Evolutionary conservation across 2,113 vertebrate species (phyloP).

Genomic region (Otocyon megalotis): DNA sequence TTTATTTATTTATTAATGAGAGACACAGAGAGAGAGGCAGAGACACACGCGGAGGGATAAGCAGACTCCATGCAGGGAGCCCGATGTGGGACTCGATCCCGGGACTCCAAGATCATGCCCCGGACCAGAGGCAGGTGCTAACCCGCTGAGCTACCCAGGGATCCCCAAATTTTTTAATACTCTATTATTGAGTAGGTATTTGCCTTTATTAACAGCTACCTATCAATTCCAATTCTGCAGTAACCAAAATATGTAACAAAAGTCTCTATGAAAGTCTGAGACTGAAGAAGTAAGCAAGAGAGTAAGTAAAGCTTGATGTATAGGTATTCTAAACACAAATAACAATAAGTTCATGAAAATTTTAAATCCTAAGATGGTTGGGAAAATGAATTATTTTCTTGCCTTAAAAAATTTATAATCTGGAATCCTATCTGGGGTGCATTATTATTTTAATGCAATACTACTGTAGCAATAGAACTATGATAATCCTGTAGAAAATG

Average conservation of each 20-base stretch:
- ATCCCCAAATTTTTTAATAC: not conserved
- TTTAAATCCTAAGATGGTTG: not conserved
- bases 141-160: no score
- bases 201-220: not conserved
- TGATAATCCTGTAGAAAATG: slow-evolving; percentile 71
- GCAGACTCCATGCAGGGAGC: no score
- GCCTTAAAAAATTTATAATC: slow-evolving; percentile 57
- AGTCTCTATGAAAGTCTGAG: not conserved
- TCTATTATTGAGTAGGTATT: not conserved
- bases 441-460: slow-evolving; percentile 76
- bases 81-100: no score
- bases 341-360: slow-evolving; percentile 45
- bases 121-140: no score
- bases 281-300: not conserved
- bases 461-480: slow-evolving; percentile 55
- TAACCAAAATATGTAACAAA: not conserved
- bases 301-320: not conserved
- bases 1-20: no score
- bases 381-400: slow-evolving; percentile 60
- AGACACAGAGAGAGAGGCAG: no score
- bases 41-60: no score
- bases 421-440: not conserved
- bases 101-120: no score
- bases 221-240: not conserved
- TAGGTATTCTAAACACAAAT: slow-evolving; percentile 45